Conservation (phyloP, 2,113 vertebrate genomes). For the Hemibagrus wyckioides region DNA sequence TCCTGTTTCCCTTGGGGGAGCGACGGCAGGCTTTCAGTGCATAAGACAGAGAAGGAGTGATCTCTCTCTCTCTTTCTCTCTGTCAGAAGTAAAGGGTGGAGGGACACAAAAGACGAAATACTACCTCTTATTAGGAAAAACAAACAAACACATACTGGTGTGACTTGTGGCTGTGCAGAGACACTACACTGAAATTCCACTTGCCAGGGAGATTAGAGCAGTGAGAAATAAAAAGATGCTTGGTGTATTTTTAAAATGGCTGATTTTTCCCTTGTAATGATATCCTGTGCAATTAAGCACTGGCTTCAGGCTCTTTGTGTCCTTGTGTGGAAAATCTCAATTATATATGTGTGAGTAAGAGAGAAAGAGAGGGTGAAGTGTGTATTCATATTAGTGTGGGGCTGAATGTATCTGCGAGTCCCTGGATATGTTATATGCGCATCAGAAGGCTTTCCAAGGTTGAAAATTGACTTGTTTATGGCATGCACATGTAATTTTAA, state of each 20-base stretch:
- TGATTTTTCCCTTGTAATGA: conserved; percentile 77
- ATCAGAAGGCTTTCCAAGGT: conserved; percentile 56
- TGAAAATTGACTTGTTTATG: conserved; percentile 48
- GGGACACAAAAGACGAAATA: conserved; percentile 51
- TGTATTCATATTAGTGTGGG: conserved; percentile 42
- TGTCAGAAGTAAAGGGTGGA: conserved; percentile 34
- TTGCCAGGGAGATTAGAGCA: conserved; percentile 68
- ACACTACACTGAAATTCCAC: conserved; percentile 48
- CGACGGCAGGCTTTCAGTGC: conserved; percentile 59
- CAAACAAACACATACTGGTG: conserved; percentile 44
- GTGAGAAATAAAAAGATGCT: conserved; percentile 75
- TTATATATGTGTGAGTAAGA: conserved; percentile 61
- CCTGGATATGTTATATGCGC: conserved; percentile 31
- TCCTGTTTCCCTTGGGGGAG: conserved; percentile 68
- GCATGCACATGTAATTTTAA: conserved; percentile 36
- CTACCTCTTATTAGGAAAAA: conserved; percentile 53
- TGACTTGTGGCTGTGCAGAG: conserved; percentile 39
- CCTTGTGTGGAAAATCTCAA: conserved; percentile 74
- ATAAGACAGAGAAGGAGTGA: conserved; percentile 57
- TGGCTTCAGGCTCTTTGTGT: conserved; percentile 73
- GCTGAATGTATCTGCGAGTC: conserved; percentile 34
- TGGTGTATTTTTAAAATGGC: conserved; percentile 80
- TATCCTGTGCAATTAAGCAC: conserved; percentile 76
- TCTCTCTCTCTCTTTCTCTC: conserved; percentile 36
- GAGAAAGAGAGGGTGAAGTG: conserved; percentile 57